A percentile compares a stretch with the other conserved stretches of the same genome.
Conservation (phyloP, 2,888 invertebrate species). For the Caenorhabditis macrosperma region DNA sequence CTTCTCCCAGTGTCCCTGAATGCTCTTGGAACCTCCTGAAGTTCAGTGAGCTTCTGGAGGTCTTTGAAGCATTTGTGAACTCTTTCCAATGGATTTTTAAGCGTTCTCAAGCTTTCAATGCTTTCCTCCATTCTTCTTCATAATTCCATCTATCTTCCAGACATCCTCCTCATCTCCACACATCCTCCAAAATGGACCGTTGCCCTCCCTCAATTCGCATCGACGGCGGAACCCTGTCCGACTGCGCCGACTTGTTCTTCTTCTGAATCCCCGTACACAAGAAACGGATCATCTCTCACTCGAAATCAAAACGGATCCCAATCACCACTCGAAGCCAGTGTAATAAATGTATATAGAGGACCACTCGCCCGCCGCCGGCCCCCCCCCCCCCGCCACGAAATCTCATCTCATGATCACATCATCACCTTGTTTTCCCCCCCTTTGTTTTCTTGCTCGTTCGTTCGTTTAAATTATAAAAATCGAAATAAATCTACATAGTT, state of each 20-base stretch:
- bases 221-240: slow-evolving; percentile 50
- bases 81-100: too few relatives aligned
- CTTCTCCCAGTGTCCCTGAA: too few relatives aligned
- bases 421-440: background rate
- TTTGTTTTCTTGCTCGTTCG: background rate
- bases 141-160: too few relatives aligned
- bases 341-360: slow-evolving; percentile 55
- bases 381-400: slow-evolving; percentile 20
- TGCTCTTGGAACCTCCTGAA: too few relatives aligned
- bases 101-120: too few relatives aligned
- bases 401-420: slow-evolving; percentile 53
- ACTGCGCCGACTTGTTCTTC: slow-evolving; percentile 57
- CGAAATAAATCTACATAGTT: background rate
- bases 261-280: slow-evolving; percentile 34
- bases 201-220: slow-evolving; percentile 57
- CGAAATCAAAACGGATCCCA: background rate
- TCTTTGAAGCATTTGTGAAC: too few relatives aligned
- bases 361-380: background rate
- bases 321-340: slow-evolving; percentile 34
- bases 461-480: background rate
- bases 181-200: slow-evolving; percentile 36
- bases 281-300: background rate
- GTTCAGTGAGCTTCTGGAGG: too few relatives aligned
- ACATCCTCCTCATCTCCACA: background rate
- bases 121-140: too few relatives aligned